A percentile compares a stretch with the other conserved stretches of the same genome.
Conservation (phyloP, 2,888 invertebrate genomes). For the Smittia aterrima region DNA sequence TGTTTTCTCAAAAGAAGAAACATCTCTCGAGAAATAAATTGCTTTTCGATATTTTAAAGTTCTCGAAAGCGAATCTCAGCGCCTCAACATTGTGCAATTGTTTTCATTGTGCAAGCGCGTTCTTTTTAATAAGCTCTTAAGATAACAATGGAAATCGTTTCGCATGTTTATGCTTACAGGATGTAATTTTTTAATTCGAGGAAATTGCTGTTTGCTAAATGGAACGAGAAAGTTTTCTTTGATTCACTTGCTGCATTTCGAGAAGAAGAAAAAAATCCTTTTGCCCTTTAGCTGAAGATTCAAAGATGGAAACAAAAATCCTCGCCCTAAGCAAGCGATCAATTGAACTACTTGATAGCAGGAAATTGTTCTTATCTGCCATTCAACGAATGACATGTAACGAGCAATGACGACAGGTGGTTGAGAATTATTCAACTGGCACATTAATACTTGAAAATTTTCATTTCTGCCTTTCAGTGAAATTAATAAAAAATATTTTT, state of each 20-base stretch:
- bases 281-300: no score
- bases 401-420: slow-evolving; percentile 8
- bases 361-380: no score
- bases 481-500: no score
- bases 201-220: no score
- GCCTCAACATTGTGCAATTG: slow-evolving; percentile 29
- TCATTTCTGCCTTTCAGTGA: no score
- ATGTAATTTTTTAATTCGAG: no score
- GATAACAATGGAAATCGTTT: slow-evolving; percentile 9
- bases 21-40: background rate
- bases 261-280: no score
- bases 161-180: no score
- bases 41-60: background rate
- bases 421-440: background rate
- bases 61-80: background rate
- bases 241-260: no score
- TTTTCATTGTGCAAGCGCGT: slow-evolving; percentile 38
- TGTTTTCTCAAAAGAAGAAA: background rate
- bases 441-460: no score
- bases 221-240: no score
- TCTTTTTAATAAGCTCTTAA: slow-evolving; percentile 32
- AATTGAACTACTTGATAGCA: no score
- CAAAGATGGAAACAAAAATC: background rate
- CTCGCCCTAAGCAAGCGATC: background rate
- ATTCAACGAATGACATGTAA: background rate